Percentiles rank a stretch among this genome's conserved stretches.
These are phyloP conservation scores for Kradibia gibbosae DNA, from an alignment of 1,140 invertebrate species.

Conservation along the genomic window DNA sequence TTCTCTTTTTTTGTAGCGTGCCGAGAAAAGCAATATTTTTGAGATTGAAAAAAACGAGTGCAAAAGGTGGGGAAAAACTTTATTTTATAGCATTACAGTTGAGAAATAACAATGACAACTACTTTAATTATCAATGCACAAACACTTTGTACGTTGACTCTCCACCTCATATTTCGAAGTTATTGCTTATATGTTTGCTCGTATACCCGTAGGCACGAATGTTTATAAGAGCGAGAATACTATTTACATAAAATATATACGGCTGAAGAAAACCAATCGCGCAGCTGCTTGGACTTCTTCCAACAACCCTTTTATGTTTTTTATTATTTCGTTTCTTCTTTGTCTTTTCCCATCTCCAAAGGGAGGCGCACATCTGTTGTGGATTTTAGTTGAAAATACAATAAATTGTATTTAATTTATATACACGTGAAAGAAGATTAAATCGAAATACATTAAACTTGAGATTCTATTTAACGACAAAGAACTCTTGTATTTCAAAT, in stretches of 20 bases:
- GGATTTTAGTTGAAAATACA: background rate
- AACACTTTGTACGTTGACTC: background rate
- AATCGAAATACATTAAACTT: too few relatives aligned
- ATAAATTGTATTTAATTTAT: background rate
- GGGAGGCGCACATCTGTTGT: background rate
- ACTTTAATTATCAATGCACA: background rate
- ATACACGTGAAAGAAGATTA: background rate
- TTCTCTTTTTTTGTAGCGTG: too few relatives aligned
- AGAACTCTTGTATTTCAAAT: too few relatives aligned
- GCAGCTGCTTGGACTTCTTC: background rate
- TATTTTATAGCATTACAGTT: background rate
- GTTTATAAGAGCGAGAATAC: background rate
- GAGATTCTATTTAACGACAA: too few relatives aligned
- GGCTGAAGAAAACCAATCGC: conserved; percentile 1
- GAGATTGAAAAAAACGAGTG: background rate
- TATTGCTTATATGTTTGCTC: background rate
- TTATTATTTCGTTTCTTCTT: background rate
- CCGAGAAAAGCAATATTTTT: too few relatives aligned
- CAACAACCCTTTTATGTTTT: conserved; percentile 6
- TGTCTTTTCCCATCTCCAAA: background rate
- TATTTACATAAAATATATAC: conserved; percentile 6
- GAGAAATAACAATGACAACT: background rate
- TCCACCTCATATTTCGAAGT: background rate
- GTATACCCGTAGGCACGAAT: background rate
- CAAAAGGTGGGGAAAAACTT: background rate